phyloP scores from a whole-genome alignment of 2,797 vertebrate species.

The Enteromius trimaculatus region DNA sequence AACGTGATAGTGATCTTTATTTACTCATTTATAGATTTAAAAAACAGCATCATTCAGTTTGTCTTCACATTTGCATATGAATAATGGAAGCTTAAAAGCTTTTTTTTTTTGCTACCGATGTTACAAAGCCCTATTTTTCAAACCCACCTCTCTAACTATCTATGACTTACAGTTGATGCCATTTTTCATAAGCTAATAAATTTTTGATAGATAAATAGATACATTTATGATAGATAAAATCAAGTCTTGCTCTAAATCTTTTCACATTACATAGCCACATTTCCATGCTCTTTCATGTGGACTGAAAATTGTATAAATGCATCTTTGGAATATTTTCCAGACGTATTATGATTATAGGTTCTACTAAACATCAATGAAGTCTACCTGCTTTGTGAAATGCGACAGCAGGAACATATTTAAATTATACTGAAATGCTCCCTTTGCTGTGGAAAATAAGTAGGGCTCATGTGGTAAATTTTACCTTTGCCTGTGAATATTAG shows the following conservation, averaged over 20 bases:
- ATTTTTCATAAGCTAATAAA: neutral
- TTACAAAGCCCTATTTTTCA: neutral
- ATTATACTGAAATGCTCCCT: neutral
- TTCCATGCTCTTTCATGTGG: neutral
- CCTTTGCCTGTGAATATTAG: neutral
- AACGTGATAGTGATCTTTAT: neutral
- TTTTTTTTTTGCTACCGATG: neutral
- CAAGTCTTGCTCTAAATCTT: neutral
- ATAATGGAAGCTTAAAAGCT: neutral
- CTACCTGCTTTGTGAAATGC: neutral
- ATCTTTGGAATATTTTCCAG: conserved; percentile 5
- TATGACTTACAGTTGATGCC: neutral
- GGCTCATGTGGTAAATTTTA: neutral
- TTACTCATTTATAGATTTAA: neutral
- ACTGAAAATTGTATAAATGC: neutral
- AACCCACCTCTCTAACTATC: neutral
- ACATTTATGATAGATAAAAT: neutral
- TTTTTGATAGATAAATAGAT: neutral
- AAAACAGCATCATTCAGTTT: neutral
- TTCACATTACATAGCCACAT: neutral
- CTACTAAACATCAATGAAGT: neutral
- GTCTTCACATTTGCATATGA: neutral
- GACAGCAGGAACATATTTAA: neutral
- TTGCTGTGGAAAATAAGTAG: neutral
- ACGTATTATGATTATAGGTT: neutral